Evolutionary conservation across 2,113 vertebrate species (phyloP), one percentile per base, ranked within the genome.

Genomic region (Poeciliopsis retropinna): DNA sequence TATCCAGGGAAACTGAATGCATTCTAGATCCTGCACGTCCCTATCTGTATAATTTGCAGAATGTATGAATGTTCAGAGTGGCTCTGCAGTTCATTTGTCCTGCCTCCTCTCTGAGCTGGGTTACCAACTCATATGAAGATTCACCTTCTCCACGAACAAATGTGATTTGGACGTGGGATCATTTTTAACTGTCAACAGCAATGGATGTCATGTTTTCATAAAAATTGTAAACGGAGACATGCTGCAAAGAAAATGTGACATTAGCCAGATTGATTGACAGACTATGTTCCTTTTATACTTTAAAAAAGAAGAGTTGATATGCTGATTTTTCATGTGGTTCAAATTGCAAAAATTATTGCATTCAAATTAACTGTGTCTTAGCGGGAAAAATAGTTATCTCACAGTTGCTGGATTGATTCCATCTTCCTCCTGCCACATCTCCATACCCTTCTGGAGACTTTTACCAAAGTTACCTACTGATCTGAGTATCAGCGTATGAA

Each of bases 41-140:
- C 54, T 29, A 63, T 79, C 57, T 41, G 11, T 68, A 72, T 60
- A 27, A 80, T 81, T 72, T 79, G n/a, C 65, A 69, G 47, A 34
- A 69, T 31, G 25, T 17, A 64, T 61, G 72, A 2, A 44, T 69
- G 34, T 77, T 70, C 13, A 29, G 57, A 63, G 63, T 22, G 22
- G 44, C 75, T 71, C 65, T 27, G 39, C 66, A 78, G 34, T 75
- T 78, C 1, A 66, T 27, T 60, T n/a, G 51, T 51, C 28, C 41
- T 22, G 15, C 19, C 51, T 31, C 25, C 34, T 47, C 15, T 47
- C 41, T 37, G 31, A 69, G 27, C 14, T 39, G 34, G 51, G 17
- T 44, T 57, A 69, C 54, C 8, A 11, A 13, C 5, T 57, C 7
- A 22, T 11, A 66, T 73, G 15, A 31, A 10, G 30, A 19, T 32